phyloP scores from a whole-genome alignment of 2,113 vertebrate genomes.

The Garra rufa region DNA sequence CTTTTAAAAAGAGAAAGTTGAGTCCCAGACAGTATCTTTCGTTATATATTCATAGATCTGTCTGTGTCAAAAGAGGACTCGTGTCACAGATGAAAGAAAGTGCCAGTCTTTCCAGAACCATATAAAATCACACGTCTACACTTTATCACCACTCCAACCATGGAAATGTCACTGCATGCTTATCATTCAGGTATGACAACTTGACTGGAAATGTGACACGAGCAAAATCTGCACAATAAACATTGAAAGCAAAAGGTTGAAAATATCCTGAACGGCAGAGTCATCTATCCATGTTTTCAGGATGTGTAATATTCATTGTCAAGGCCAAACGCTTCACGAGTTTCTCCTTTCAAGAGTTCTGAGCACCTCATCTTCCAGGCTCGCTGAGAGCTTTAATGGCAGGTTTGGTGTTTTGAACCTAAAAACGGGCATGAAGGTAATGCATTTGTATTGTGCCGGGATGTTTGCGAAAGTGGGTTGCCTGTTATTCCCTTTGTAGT shows the following conservation, averaged over 20 bases:
- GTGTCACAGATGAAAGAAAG: background rate
- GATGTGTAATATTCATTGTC: constrained; percentile 15
- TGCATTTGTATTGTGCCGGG: constrained; percentile 1
- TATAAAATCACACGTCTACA: background rate
- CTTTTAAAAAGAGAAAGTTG: background rate
- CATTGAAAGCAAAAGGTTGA: background rate
- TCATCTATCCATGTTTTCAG: constrained; percentile 4
- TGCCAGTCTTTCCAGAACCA: background rate
- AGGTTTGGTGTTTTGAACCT: constrained; percentile 25
- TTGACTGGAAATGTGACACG: constrained; percentile 4
- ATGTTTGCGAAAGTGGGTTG: constrained; percentile 6
- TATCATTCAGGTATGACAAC: background rate
- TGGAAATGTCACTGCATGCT: background rate
- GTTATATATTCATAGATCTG: background rate
- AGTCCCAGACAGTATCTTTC: background rate
- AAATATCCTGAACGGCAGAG: background rate
- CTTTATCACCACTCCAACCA: background rate
- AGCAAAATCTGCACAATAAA: background rate
- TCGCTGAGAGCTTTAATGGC: constrained; percentile 17
- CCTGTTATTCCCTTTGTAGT: constrained; percentile 20
- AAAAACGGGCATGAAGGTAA: background rate
- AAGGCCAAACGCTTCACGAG: background rate
- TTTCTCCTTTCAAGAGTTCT: constrained; percentile 4
- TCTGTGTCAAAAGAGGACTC: background rate
- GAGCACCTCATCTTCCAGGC: background rate